These are phyloP conservation scores for Crotalus adamanteus DNA, from an alignment of 2,797 vertebrate species.

Conservation along the genomic window DNA sequence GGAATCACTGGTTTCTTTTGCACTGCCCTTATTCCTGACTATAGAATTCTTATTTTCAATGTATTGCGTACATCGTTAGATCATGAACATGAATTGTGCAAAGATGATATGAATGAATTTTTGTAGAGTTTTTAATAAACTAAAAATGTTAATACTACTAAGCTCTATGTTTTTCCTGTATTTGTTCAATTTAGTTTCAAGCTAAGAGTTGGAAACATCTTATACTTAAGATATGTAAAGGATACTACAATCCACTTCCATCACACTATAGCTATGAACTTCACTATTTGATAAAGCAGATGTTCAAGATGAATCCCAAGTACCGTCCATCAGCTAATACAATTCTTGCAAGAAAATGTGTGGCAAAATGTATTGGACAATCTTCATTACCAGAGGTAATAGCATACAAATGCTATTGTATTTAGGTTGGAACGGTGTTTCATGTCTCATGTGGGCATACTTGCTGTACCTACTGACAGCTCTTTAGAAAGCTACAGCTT, in stretches of 20 bases:
- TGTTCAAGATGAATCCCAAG: conserved; percentile 88
- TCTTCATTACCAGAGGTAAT: conserved; percentile 78
- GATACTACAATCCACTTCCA: conserved; percentile 82
- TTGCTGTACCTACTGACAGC: neutral
- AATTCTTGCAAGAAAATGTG: conserved; percentile 80
- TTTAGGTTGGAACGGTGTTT: neutral
- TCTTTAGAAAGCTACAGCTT: neutral
- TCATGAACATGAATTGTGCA: neutral
- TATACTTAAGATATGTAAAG: conserved; percentile 91
- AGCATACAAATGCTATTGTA: neutral
- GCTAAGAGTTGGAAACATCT: conserved; percentile 91
- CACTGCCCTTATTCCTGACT: neutral
- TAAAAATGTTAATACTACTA: neutral
- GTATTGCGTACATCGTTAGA: neutral
- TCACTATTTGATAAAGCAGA: conserved; percentile 85
- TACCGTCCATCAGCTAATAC: conserved; percentile 85
- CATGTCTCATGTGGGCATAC: neutral
- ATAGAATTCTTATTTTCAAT: neutral
- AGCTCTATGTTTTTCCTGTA: neutral
- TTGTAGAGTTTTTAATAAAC: neutral
- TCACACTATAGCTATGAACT: conserved; percentile 84
- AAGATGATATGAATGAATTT: neutral
- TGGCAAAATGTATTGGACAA: conserved; percentile 72
- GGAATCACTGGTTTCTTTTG: neutral
- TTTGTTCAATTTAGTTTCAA: conserved; percentile 81